Percentiles rank a stretch among this genome's conserved stretches.
Evolutionary conservation across 2,113 vertebrate genomes (phyloP).

Genomic region (Alouatta palliata): DNA sequence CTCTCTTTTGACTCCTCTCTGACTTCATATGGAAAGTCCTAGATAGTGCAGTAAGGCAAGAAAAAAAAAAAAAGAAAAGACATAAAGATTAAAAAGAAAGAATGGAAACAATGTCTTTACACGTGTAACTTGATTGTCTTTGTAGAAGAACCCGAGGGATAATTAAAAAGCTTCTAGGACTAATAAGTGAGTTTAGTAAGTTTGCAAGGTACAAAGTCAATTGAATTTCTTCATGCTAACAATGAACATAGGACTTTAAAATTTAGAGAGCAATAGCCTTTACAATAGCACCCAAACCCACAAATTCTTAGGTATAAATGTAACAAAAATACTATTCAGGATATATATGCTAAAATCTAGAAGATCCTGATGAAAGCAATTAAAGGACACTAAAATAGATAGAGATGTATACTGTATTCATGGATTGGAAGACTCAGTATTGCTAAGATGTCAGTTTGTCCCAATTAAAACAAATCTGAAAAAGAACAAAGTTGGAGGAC

Average conservation of each 20-base stretch:
- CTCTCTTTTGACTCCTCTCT: background rate
- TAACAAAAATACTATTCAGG: background rate
- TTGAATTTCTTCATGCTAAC: background rate
- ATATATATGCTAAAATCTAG: background rate
- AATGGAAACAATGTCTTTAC: background rate
- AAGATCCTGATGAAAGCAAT: background rate
- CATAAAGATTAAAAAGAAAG: background rate
- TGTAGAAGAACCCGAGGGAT: background rate
- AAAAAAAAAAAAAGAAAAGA: background rate
- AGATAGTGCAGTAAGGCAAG: background rate
- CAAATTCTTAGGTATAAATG: background rate
- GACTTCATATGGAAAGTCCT: background rate
- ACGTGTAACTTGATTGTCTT: background rate
- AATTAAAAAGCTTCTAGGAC: background rate
- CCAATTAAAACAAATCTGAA: background rate
- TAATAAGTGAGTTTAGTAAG: background rate
- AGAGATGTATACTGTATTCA: background rate
- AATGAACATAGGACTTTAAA: background rate
- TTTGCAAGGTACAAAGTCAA: background rate
- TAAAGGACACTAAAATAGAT: background rate
- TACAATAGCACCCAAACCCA: background rate
- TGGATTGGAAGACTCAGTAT: background rate
- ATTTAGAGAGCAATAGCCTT: background rate
- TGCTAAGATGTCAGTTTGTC: background rate
- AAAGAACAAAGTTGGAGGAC: background rate